These are phyloP conservation scores for Streptopelia turtur DNA, from an alignment of 2,797 vertebrate species.

Conservation along the genomic window DNA sequence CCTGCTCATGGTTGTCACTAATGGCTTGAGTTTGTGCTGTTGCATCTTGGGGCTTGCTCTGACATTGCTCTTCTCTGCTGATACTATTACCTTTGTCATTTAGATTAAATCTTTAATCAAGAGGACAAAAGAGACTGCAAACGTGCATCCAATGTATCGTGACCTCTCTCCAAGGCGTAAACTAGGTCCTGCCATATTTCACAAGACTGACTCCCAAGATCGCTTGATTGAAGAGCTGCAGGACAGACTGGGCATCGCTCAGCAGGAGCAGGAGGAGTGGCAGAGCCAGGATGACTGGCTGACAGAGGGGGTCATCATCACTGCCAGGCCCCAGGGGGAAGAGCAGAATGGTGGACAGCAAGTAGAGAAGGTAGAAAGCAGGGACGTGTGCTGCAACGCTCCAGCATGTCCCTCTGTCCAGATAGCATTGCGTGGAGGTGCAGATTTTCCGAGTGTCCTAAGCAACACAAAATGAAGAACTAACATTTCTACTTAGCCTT, in stretches of 20 bases:
- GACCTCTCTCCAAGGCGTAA: constrained; percentile 86
- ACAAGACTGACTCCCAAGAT: constrained; percentile 92
- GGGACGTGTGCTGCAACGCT: not conserved
- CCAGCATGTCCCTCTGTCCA: not conserved
- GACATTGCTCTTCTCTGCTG: constrained; percentile 31
- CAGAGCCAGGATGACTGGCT: constrained; percentile 87
- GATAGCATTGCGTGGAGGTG: not conserved
- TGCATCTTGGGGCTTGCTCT: constrained; percentile 14
- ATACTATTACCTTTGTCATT: constrained; percentile 67
- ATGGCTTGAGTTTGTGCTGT: constrained; percentile 21
- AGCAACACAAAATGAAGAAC: not conserved
- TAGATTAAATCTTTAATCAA: constrained; percentile 97
- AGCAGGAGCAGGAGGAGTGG: constrained; percentile 77
- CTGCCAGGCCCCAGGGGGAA: constrained; percentile 85
- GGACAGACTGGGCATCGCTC: constrained; percentile 88
- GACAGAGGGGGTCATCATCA: constrained; percentile 90
- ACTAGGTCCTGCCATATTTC: constrained; percentile 89
- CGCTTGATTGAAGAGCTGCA: constrained; percentile 91
- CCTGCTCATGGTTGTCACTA: constrained; percentile 31
- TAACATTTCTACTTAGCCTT: not conserved
- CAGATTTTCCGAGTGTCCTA: not conserved
- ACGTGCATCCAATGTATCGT: constrained; percentile 94
- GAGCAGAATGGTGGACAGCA: constrained; percentile 80
- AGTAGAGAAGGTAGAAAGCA: constrained; percentile 92
- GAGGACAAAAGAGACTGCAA: constrained; percentile 91